Percentiles rank a stretch among this genome's conserved stretches.
phyloP scores from a whole-genome alignment of 2,888 invertebrate species.

The Andrena fulva region DNA sequence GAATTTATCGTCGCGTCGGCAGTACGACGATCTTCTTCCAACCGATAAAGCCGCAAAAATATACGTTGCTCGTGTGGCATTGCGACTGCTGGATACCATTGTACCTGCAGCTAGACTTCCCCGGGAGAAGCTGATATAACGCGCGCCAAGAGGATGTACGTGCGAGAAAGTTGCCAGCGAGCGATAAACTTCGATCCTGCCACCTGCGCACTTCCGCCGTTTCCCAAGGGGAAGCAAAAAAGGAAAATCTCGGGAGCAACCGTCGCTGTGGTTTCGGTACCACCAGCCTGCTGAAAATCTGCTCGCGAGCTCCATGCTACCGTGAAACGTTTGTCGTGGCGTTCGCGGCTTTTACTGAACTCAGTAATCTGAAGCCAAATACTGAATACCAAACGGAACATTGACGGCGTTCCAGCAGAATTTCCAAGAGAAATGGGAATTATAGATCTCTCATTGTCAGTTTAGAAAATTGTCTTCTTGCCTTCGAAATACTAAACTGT shows the following conservation, averaged over 20 bases:
- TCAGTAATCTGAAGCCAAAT: background rate
- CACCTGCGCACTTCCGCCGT: conserved; percentile 39
- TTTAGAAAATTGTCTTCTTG: too few relatives aligned
- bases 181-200: conserved; percentile 47
- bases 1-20: conserved; percentile 70
- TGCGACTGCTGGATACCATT: conserved; percentile 17
- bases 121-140: conserved; percentile 28
- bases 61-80: conserved; percentile 58
- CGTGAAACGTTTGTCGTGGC: background rate
- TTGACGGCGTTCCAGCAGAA: too few relatives aligned
- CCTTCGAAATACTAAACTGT: too few relatives aligned
- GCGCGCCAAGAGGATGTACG: conserved; percentile 15
- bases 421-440: too few relatives aligned
- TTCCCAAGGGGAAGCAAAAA: conserved; percentile 7
- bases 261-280: background rate
- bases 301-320: too few relatives aligned
- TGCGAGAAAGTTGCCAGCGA: conserved; percentile 36
- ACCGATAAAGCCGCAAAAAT: conserved; percentile 70
- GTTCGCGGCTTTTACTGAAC: background rate
- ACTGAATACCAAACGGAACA: too few relatives aligned
- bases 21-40: conserved; percentile 69
- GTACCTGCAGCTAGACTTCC: conserved; percentile 29
- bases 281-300: background rate
- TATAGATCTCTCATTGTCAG: too few relatives aligned
- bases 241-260: background rate